Conservation (phyloP, 1,140 invertebrate genomes). For the Dreissena polymorpha region DNA sequence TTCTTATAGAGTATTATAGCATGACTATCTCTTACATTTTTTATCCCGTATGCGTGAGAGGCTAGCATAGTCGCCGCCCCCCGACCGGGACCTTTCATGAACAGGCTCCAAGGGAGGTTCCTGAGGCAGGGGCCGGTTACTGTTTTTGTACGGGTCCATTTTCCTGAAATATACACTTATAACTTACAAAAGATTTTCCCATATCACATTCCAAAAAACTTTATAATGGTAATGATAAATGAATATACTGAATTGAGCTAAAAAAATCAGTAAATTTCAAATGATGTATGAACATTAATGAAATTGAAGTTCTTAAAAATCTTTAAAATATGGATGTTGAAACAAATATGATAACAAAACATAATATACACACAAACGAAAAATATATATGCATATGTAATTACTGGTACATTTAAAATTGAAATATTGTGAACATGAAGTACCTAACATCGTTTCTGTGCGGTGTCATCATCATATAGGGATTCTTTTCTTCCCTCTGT, state of each 20-base stretch:
- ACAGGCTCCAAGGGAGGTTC: slow-evolving; percentile 20
- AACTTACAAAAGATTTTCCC: not conserved
- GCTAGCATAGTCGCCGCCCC: slow-evolving; percentile 47
- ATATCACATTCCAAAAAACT: not conserved
- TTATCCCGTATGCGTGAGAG: slow-evolving; percentile 41
- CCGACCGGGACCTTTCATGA: slow-evolving; percentile 22
- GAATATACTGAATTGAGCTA: too few species aligned
- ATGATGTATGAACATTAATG: too few species aligned
- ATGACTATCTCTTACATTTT: not conserved
- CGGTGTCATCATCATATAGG: slow-evolving; percentile 50
- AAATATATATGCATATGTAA: too few species aligned
- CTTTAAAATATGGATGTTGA: too few species aligned
- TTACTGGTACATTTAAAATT: not conserved
- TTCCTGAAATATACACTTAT: slow-evolving; percentile 9
- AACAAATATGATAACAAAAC: too few species aligned
- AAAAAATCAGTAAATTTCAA: too few species aligned
- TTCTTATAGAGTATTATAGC: too few species aligned
- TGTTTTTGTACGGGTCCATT: slow-evolving; percentile 48
- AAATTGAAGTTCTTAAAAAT: too few species aligned
- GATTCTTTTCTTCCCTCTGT: slow-evolving; percentile 35
- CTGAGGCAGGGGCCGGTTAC: slow-evolving; percentile 43
- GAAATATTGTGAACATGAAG: too few species aligned
- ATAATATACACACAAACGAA: too few species aligned
- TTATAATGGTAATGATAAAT: too few species aligned
- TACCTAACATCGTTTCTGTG: slow-evolving; percentile 19